These are phyloP conservation scores for Meloidogyne floridensis DNA, from an alignment of 1,140 invertebrate genomes.

Conservation along the genomic window DNA sequence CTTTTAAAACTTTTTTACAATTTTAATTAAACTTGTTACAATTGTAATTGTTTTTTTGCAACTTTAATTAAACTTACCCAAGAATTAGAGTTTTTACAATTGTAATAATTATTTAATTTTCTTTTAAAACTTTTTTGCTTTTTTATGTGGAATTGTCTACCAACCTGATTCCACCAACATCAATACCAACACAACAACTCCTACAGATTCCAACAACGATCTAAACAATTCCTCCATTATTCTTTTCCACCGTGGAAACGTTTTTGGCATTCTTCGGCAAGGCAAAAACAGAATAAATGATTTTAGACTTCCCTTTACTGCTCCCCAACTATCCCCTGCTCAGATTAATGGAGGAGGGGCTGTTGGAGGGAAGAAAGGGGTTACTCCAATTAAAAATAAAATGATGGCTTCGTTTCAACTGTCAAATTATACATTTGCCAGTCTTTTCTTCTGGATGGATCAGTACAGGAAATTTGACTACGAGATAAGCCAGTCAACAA, in stretches of 20 bases:
- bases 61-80: neutral
- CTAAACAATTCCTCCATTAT: conserved; percentile 41
- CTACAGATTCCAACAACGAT: conserved; percentile 2
- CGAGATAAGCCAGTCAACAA: conserved; percentile 57
- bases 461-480: conserved; percentile 63
- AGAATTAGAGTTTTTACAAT: neutral
- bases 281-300: conserved; percentile 64
- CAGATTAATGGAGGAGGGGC: neutral
- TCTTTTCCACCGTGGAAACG: conserved; percentile 60
- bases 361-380: conserved; percentile 29
- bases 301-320: conserved; percentile 60
- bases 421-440: conserved; percentile 61
- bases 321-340: conserved; percentile 35
- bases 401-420: conserved; percentile 64
- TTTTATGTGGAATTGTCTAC: conserved; percentile 21
- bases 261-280: conserved; percentile 63
- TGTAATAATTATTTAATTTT: neutral
- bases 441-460: conserved; percentile 64
- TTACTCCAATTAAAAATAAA: conserved; percentile 20
- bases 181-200: neutral
- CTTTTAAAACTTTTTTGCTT: neutral
- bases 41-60: neutral
- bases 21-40: too few relatives aligned
- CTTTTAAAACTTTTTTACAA: too few relatives aligned
- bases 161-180: conserved; percentile 4